Evolutionary conservation across 2,888 invertebrate genomes (phyloP), one percentile per base, ranked within the genome.

Genomic region (Cerastis leucographa): DNA sequence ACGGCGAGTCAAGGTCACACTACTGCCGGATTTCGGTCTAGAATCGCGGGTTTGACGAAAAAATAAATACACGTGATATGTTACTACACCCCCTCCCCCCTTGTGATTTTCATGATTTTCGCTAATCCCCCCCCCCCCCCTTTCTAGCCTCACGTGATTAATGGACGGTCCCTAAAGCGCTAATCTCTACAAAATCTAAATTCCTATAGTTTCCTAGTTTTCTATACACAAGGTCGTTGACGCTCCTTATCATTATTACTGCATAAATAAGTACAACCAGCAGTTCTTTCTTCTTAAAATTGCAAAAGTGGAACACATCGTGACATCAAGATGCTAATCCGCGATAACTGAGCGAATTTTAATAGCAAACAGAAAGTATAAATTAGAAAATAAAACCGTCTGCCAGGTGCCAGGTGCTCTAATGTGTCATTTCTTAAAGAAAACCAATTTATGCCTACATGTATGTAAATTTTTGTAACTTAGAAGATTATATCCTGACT

Each of bases 331-430:
- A 84, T 76, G 78, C 46, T 76, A 76, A 81, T 78, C 54, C 25
- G 42, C 14, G 71, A 67, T 78, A 81, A 84, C 46, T 78, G 76
- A 81, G 74, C 56, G 61, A 80, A 72, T 84, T 74, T 71, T 44
- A 67, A 67, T 65, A 54, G 3, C n/a, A 74, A 69, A 69, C 73
- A 71, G 74, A 76, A 76, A 81, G 81, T 62, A 61, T 72, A 81
- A 74, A 81, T 76, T 74, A 76, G 78, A 71, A 72, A 76, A 77
- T 44, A 76, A 73, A 46, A 67, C 29, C 12, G 35, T 44, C 69
- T 56, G 14, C 29, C 67, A 12, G 35, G n/a, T 56, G 14, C 29
- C 67, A 12, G 35, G n/a, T 67, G 64, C 40, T 56, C 25, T 70
- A 71, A 66, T 56, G 25, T 46, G 29, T 51, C 9, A 65, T 69